Evolutionary conservation across 2,888 invertebrate genomes (phyloP).

Genomic region (Amphiduros pacificus): DNA sequence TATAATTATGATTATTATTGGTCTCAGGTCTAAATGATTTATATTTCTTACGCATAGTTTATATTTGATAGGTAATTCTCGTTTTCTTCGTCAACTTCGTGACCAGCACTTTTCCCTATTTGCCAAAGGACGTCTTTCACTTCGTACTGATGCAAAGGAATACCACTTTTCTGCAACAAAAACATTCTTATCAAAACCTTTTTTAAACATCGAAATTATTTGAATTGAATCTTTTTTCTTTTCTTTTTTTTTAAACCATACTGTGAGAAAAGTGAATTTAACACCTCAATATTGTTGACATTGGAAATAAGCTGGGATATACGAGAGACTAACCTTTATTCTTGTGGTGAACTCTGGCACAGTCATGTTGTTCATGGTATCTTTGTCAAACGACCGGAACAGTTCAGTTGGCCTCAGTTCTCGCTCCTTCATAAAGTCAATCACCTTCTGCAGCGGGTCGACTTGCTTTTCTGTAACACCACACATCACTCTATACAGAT

Average conservation of each 20-base stretch:
- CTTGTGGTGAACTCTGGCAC: constrained; percentile 37
- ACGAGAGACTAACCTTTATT: constrained; percentile 39
- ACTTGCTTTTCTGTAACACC: constrained; percentile 32
- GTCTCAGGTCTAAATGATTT: background rate
- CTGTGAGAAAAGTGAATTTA: background rate
- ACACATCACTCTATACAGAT: too few species aligned
- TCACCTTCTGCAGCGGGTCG: constrained; percentile 42
- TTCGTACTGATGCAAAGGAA: constrained; percentile 37
- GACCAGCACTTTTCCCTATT: constrained; percentile 29
- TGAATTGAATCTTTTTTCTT: background rate
- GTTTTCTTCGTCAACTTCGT: constrained; percentile 25
- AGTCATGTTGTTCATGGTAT: constrained; percentile 32
- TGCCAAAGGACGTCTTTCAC: constrained; percentile 34
- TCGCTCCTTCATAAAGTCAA: constrained; percentile 39
- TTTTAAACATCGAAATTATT: background rate
- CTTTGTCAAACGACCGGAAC: constrained; percentile 43
- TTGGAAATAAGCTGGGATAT: background rate
- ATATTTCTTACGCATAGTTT: constrained; percentile 34
- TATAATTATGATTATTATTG: too few species aligned
- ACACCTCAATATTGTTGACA: background rate
- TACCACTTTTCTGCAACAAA: constrained; percentile 35
- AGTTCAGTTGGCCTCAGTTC: constrained; percentile 44
- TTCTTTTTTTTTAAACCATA: background rate
- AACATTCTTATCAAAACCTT: background rate
- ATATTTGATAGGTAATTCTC: constrained; percentile 22